Conservation (phyloP, 2,888 invertebrate species). For the Lutraria lutraria region DNA sequence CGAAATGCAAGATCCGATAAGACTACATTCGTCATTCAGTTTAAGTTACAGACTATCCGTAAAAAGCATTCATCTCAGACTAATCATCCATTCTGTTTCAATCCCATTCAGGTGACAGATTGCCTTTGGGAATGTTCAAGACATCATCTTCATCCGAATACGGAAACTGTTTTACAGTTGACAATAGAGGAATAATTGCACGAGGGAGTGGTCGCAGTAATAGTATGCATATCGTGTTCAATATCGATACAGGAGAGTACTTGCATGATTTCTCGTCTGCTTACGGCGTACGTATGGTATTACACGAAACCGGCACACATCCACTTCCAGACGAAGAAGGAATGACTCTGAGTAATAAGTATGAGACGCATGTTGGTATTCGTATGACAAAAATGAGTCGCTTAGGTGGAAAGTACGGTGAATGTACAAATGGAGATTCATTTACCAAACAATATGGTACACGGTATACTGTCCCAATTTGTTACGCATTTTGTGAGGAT, state of each 20-base stretch:
- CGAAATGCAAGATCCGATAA: too few species aligned
- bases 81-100: neutral
- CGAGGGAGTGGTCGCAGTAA: neutral
- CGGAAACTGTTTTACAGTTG: conserved; percentile 38
- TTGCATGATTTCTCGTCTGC: conserved; percentile 12
- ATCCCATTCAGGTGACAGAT: neutral
- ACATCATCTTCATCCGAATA: neutral
- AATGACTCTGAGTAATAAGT: neutral
- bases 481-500: conserved; percentile 24
- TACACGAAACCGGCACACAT: conserved; percentile 32
- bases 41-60: too few species aligned
- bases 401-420: conserved; percentile 30
- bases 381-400: conserved; percentile 3
- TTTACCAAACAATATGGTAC: conserved; percentile 22
- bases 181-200: neutral
- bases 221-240: neutral
- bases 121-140: neutral
- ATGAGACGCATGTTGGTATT: conserved; percentile 24
- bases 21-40: too few species aligned
- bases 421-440: conserved; percentile 15
- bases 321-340: conserved; percentile 32
- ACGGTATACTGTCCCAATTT: conserved; percentile 22
- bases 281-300: conserved; percentile 24
- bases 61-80: neutral
- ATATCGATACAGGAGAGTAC: conserved; percentile 17